Base-by-base conservation (phyloP, 2,888 invertebrate species). In the Atherix ibis region DNA sequence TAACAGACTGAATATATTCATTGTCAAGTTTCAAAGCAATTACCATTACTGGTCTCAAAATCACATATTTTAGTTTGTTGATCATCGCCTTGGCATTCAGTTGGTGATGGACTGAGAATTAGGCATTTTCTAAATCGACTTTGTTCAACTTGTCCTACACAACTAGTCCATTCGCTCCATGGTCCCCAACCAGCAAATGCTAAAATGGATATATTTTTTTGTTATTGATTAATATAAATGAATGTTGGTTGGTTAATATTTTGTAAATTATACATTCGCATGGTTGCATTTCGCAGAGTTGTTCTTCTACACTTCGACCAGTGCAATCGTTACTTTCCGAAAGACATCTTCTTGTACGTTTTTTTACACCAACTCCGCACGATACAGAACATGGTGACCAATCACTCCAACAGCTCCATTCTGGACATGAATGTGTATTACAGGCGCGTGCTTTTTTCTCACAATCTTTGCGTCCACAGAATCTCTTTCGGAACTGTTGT, bases 321-420 rank as follows among this genome's bases (percentile, higher is more conserved):
- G 68, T 65, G 50, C 80, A 80, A n/a, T 52, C 45, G n/a, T 51
- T 51, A 26, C 55, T 55, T 0, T 66, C 64, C 2, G 68, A 65
- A 29, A 73, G 53, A 40, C 88, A 88, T 41, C 68, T 67, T 16
- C 88, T 67, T 0, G 72, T 70, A 37, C 85, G 68, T 13, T 70
- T 67, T 30, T 71, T 67, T 14, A 73, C 65, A 0, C 88, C 87
- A 29, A 66, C 59, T 0, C 76, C 79, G 49, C 87, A 85, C 1
- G 72, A 68, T 0, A 72, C 77, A 15, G 78, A 79, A 48, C 88
- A 88, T 9, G 70, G 67, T 3, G 80, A 73, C 81, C 83, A 87
- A 31, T 85, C 84, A 1, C 76, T 73, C 88, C 88, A 89, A 47
- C 85, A 85, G 3, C 79, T 72, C 84, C 84, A 85, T 48, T 76